Base-by-base conservation (phyloP, 2,888 invertebrate genomes). In the Aspidiotus rigidus region DNA sequence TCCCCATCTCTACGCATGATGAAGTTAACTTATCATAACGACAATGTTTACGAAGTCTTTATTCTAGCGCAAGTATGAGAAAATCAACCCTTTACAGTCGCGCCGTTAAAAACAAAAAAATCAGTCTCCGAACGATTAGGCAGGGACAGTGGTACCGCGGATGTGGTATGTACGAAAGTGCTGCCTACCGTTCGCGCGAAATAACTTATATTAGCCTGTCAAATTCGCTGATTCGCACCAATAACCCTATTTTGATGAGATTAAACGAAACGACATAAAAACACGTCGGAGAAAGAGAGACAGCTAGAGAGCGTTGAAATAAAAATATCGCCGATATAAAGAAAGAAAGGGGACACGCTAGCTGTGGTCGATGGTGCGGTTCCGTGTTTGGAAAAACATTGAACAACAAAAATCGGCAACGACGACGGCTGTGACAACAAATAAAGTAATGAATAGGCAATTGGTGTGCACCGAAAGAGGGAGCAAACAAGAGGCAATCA, bases 361-460 rank as follows among this genome's bases (percentile, higher is more conserved):
- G 60, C 67, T 67, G 67, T 67, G 67, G 67, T 67, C 57, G 67
- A 67, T 67, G 56, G 67, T 67, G 67, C 67, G 67, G 67, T 67
- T 57, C 67, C 67, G 60, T 67, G 67, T 67, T 67, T 67, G 67
- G 67, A 67, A 67, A 67, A 67, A 67, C 67, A 67, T 67, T 67
- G 60, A 67, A 67, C 67, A 67, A 67, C 67, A 67, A 67, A 67
- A 67, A 67, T 67, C 67, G 57, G 67, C 59, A 49, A 67, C 67
- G 67, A 57, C 57, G 67, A 67, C 67, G 67, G 67, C 67, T 67
- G 67, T 67, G 67, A 67, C 67, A 67, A 67, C 67, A 67, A 67
- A 67, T 67, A 67, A 67, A 67, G 67, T 67, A 67, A 67, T 67
- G 67, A 67, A 67, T 67, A 60, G 67, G 67, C 67, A 67, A 67